Conservation (phyloP, 2,113 vertebrate species). For the Microcebus ravelobensis region DNA sequence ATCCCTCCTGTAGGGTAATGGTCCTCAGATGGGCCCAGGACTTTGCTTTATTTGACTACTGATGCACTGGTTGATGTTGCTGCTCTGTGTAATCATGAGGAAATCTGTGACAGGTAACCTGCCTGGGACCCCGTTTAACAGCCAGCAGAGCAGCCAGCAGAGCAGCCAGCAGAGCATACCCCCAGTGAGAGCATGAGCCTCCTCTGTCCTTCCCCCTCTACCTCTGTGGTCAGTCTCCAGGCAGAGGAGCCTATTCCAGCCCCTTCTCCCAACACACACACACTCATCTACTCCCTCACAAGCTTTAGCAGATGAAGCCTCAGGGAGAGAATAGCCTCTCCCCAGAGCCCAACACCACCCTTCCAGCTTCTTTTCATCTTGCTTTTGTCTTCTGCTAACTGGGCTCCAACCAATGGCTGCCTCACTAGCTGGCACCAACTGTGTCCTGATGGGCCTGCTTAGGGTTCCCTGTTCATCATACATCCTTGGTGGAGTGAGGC, state of each 20-base stretch:
- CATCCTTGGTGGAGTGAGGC: not conserved
- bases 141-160: not conserved
- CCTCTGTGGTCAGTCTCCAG: not conserved
- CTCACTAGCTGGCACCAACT: not conserved
- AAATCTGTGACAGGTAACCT: not conserved
- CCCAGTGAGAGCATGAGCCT: not conserved
- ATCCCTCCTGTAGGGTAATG: not conserved
- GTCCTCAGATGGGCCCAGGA: not conserved
- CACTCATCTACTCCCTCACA: not conserved
- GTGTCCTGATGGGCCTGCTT: not conserved
- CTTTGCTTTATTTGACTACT: not conserved
- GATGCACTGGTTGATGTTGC: too few relatives aligned
- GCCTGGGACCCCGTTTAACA: not conserved
- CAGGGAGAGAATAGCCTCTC: not conserved
- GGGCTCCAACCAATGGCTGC: not conserved
- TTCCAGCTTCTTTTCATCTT: not conserved
- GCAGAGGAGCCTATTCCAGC: not conserved
- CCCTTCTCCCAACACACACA: not conserved
- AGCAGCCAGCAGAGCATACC: not conserved
- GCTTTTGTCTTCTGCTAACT: not conserved
- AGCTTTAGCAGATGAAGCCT: not conserved
- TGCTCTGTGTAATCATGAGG: not conserved
- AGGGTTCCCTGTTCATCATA: not conserved
- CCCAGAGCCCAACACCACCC: not conserved
- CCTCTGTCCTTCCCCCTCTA: not conserved